Percentiles rank a stretch among this genome's conserved stretches.
These are phyloP conservation scores for Cryptoblepharus egeriae DNA, from an alignment of 2,797 vertebrate genomes.

Conservation along the genomic window DNA sequence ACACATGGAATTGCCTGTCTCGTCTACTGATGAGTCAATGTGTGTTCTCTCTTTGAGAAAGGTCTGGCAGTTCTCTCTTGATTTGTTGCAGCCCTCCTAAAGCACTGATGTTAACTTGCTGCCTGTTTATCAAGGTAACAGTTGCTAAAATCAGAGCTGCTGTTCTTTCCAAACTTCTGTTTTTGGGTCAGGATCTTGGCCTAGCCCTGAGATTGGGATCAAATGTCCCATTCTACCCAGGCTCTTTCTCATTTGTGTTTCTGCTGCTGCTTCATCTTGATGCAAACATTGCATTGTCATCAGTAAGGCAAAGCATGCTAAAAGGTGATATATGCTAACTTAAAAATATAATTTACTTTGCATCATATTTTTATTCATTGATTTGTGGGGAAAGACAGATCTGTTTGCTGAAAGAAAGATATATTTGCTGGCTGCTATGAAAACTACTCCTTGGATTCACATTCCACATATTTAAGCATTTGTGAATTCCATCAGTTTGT, in stretches of 20 bases:
- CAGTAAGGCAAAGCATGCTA: background rate
- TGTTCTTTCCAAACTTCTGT: background rate
- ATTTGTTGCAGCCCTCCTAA: background rate
- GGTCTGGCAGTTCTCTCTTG: background rate
- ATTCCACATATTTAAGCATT: background rate
- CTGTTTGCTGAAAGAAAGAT: background rate
- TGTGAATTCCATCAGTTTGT: conserved; percentile 38
- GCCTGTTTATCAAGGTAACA: background rate
- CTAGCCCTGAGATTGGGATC: background rate
- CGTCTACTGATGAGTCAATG: background rate
- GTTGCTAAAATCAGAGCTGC: background rate
- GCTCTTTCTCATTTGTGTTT: background rate
- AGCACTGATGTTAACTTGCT: background rate
- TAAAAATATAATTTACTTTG: background rate
- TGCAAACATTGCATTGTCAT: background rate
- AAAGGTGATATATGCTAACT: background rate
- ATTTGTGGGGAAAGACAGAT: background rate
- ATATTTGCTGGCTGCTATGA: background rate
- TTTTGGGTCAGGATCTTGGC: background rate
- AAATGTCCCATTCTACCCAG: background rate
- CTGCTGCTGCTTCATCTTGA: background rate
- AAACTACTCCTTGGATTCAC: background rate
- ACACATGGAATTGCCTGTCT: background rate
- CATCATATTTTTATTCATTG: background rate
- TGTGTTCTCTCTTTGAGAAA: background rate